phyloP scores from a whole-genome alignment of 2,113 vertebrate genomes.

The Melierax canorus region DNA sequence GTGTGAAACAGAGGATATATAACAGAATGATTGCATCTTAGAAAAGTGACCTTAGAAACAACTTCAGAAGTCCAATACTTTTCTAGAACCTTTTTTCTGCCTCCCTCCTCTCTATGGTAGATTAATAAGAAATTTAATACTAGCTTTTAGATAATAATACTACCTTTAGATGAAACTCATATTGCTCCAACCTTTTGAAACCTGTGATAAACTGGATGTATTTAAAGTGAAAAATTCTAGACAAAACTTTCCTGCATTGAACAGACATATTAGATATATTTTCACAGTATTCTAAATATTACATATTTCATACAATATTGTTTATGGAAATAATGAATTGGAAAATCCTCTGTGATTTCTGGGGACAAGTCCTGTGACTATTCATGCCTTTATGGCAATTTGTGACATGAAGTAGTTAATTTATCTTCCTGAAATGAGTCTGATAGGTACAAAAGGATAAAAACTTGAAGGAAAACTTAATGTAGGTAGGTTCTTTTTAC shows the following conservation, averaged over 20 bases:
- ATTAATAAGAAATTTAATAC: slow-evolving; percentile 19
- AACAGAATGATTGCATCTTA: background rate
- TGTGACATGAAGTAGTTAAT: background rate
- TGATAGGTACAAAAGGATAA: background rate
- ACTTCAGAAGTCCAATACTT: background rate
- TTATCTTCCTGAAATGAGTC: background rate
- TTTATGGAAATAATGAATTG: background rate
- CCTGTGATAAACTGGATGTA: background rate
- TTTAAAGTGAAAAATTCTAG: slow-evolving; percentile 28
- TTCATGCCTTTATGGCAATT: background rate
- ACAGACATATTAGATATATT: background rate
- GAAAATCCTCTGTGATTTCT: background rate
- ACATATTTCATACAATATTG: background rate
- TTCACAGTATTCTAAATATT: background rate
- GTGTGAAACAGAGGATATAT: background rate
- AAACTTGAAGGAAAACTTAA: background rate
- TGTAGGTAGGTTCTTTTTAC: background rate
- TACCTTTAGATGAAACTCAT: background rate
- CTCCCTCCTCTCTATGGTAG: background rate
- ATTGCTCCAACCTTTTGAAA: background rate
- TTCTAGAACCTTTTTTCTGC: background rate
- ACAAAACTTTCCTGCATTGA: background rate
- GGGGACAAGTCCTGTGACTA: background rate
- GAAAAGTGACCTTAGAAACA: background rate
- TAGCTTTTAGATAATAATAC: background rate